Percentiles rank a stretch among this genome's conserved stretches.
Conservation (phyloP, 2,113 vertebrate species). For the Acanthisitta chloris region DNA sequence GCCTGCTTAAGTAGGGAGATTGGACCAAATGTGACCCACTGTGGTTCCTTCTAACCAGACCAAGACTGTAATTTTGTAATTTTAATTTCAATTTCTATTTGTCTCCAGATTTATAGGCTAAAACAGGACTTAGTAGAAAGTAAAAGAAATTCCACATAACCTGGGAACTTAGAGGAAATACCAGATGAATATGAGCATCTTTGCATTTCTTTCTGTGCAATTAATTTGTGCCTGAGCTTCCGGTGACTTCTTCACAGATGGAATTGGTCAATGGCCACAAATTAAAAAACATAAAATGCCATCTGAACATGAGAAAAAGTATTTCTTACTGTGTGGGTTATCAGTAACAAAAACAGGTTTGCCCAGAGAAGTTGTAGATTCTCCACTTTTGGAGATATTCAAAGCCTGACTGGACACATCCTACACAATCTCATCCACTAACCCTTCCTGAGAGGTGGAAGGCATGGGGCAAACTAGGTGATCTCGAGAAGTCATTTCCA, state of each 20-base stretch:
- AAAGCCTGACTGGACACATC: not conserved
- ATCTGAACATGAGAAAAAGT: not conserved
- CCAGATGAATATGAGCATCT: not conserved
- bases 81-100: not conserved
- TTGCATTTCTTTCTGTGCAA: not conserved
- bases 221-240: not conserved
- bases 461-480: fast-evolving
- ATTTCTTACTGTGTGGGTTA: not conserved
- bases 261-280: not conserved
- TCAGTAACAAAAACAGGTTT: not conserved
- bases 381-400: not conserved
- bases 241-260: not conserved
- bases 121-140: not conserved
- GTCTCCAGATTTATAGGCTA: not conserved
- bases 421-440: not conserved
- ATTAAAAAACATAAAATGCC: not conserved
- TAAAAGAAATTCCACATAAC: not conserved
- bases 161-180: not conserved
- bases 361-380: not conserved
- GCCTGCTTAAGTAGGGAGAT: no score
- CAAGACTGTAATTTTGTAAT: not conserved
- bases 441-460: not conserved
- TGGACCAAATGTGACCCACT: no score
- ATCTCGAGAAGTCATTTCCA: not conserved
- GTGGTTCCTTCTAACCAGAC: no score